These are phyloP conservation scores for Tor tambroides DNA, from an alignment of 2,113 vertebrate species.

Conservation along the genomic window DNA sequence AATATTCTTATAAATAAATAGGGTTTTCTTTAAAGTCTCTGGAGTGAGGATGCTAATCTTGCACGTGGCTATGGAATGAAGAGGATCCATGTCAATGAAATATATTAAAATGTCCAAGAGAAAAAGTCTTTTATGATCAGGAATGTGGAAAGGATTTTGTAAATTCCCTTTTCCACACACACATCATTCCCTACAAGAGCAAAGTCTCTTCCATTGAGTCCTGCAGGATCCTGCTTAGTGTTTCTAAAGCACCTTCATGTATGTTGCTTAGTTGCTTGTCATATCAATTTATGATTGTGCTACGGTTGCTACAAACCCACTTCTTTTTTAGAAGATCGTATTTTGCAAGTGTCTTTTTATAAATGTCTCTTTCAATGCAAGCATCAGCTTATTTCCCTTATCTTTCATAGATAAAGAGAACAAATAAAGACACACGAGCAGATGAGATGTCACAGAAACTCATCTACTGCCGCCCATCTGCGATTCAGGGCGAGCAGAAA, in stretches of 20 bases:
- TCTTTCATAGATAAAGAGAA: constrained; percentile 32
- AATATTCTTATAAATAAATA: constrained; percentile 54
- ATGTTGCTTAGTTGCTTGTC: constrained; percentile 15
- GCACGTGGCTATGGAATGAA: constrained; percentile 52
- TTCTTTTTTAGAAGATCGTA: background rate
- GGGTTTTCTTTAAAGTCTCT: constrained; percentile 33
- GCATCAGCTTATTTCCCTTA: constrained; percentile 5
- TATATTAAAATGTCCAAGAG: constrained; percentile 11
- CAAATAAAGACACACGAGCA: constrained; percentile 52
- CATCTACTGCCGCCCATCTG: constrained; percentile 47
- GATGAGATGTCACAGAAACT: constrained; percentile 48
- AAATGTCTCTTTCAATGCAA: constrained; percentile 20
- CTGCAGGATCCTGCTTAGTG: background rate
- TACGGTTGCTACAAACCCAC: constrained; percentile 41
- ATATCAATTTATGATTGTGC: constrained; percentile 48
- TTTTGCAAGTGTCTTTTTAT: constrained; percentile 19
- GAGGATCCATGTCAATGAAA: constrained; percentile 24
- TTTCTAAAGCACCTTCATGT: constrained; percentile 53
- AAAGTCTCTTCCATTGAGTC: constrained; percentile 40
- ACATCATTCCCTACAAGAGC: constrained; percentile 36
- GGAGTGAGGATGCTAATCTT: constrained; percentile 8
- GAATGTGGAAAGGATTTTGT: background rate
- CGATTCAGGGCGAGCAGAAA: constrained; percentile 51
- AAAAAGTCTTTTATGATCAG: background rate
- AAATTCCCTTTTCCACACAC: background rate